Percentiles rank a stretch among this genome's conserved stretches.
Conservation (phyloP, 1,140 invertebrate genomes). For the Chironomus tepperi region DNA sequence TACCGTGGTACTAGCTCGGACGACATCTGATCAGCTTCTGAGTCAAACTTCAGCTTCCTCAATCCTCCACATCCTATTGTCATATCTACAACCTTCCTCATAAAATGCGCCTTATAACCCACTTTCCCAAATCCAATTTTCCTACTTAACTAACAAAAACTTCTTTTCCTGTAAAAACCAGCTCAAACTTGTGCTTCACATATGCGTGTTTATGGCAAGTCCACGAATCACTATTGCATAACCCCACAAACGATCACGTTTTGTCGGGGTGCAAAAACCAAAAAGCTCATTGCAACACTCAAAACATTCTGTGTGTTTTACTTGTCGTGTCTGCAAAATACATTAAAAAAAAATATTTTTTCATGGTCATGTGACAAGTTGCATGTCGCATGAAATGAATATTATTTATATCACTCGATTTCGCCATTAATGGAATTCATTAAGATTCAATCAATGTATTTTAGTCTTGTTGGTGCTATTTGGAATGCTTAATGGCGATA, state of each 20-base stretch:
- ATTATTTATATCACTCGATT: background rate
- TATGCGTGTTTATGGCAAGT: background rate
- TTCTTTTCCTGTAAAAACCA: too few relatives aligned
- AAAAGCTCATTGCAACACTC: background rate
- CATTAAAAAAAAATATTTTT: background rate
- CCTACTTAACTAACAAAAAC: too few relatives aligned
- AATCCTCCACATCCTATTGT: too few relatives aligned
- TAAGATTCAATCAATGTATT: background rate
- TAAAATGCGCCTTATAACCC: too few relatives aligned
- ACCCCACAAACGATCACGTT: background rate
- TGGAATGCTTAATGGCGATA: constrained; percentile 26
- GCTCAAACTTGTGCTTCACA: background rate
- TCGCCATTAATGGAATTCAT: background rate
- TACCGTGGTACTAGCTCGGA: too few relatives aligned
- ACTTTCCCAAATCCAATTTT: too few relatives aligned
- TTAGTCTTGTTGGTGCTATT: background rate
- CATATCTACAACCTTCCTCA: too few relatives aligned
- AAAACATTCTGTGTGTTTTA: background rate
- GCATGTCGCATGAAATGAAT: background rate
- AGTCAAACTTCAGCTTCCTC: too few relatives aligned
- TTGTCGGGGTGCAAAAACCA: background rate
- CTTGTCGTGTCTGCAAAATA: background rate
- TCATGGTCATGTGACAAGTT: constrained; percentile 21
- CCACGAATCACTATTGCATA: background rate
- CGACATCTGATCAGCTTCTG: too few relatives aligned